These are phyloP conservation scores for Enhydra lutris DNA, from an alignment of 2,113 vertebrate genomes.

Conservation along the genomic window DNA sequence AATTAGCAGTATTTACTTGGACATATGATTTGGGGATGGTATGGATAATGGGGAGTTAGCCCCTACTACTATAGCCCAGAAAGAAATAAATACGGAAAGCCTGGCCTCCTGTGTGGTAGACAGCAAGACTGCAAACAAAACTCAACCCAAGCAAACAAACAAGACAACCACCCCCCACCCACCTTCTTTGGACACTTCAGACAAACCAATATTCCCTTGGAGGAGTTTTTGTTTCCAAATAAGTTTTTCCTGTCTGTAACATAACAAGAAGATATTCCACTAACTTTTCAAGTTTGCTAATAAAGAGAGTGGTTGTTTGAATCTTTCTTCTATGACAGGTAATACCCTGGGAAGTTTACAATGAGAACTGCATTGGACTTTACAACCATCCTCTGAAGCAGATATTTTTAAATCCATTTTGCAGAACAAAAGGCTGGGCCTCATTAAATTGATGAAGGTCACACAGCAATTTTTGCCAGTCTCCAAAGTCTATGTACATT, in stretches of 20 bases:
- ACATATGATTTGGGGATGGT: neutral
- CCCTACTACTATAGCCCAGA: neutral
- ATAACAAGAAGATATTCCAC: neutral
- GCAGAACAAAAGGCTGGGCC: neutral
- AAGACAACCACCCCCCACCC: neutral
- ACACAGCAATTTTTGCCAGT: neutral
- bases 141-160: neutral
- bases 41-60: neutral
- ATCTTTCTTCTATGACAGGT: neutral
- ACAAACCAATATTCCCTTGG: neutral
- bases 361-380: neutral
- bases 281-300: conserved; percentile 43
- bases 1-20: neutral
- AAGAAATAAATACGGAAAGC: neutral
- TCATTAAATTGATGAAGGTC: conserved; percentile 25
- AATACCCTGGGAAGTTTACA: neutral
- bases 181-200: neutral
- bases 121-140: neutral
- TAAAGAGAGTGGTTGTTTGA: neutral
- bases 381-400: neutral
- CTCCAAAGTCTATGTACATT: neutral
- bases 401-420: conserved; percentile 27
- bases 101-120: neutral
- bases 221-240: neutral
- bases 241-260: neutral